These are phyloP conservation scores for Ciconia boyciana DNA, from an alignment of 2,113 vertebrate species.

Conservation along the genomic window DNA sequence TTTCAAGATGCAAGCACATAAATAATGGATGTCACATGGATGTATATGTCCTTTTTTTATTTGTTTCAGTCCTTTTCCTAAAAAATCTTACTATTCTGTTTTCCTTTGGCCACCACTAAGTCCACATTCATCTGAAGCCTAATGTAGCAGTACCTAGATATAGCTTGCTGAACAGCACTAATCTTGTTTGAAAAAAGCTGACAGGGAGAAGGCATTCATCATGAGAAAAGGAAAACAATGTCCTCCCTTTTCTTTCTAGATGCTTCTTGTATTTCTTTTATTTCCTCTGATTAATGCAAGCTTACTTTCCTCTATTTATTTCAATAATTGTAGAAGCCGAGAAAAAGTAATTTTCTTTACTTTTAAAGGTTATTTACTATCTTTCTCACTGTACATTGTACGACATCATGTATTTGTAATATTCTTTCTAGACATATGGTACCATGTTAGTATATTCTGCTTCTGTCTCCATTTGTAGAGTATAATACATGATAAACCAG, in stretches of 20 bases:
- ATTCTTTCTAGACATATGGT: not conserved
- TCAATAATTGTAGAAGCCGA: not conserved
- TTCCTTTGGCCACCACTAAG: not conserved
- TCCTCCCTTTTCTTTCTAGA: not conserved
- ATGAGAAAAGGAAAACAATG: not conserved
- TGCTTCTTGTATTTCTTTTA: not conserved
- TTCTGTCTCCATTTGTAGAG: not conserved
- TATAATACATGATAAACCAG: not conserved
- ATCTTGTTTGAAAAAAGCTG: not conserved
- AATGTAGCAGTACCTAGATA: not conserved
- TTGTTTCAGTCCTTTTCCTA: not conserved
- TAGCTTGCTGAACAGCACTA: not conserved
- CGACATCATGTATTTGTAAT: not conserved
- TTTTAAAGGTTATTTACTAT: not conserved
- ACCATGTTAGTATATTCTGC: not conserved
- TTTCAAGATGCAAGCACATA: not conserved
- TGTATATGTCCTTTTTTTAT: not conserved
- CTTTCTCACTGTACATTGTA: not conserved
- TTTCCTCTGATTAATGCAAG: not conserved
- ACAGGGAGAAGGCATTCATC: not conserved
- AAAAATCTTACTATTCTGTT: not conserved
- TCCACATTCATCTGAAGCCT: not conserved
- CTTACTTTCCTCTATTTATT: not conserved
- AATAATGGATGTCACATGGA: not conserved
- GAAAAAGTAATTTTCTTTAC: not conserved